Base-by-base conservation (phyloP, 2,888 invertebrate species). In the Cephalotes varians region DNA sequence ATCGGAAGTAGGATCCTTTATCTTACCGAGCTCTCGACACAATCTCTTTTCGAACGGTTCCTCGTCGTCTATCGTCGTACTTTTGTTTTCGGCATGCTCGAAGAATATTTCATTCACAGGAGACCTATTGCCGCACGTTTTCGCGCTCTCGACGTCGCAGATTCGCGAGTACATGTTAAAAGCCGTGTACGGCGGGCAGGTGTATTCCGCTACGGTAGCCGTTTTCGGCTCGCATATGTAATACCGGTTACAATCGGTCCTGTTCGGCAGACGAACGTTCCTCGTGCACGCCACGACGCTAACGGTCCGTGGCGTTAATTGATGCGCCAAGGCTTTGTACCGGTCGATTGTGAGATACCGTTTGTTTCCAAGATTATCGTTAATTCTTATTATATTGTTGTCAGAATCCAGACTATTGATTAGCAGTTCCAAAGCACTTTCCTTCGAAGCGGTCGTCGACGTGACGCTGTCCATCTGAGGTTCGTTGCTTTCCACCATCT, bases 201-300 rank as follows among this genome's bases (percentile, higher is more conserved):
- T 92, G 87, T 95, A 95, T 25, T 95, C 94, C 6, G 94, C 88
- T 0, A 95, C 92, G 44, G 92, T 93, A 9, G 95, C 94, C 71
- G 94, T 94, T 84, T 93, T 94, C 37, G 94, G 94, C 86, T 95
- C 95, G 87, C 95, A 95, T 0, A 95, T 95, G 85, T 95, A 95
- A 85, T 95, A 95, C 40, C 93, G 95, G 1, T 93, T 94, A 83
- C 95, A 95, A 76, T 95, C 95, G 0, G 95, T 95, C n/a, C 83
- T 87, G 88, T 95, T 95, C 1, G 95, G 93, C 51, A 95, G 94
- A 1, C 95, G 93, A 5, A 95, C 91, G 0, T 95, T 95, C 10
- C 93, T 86, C 28, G 94, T 93, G 81, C 95, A 95, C 7, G 95
- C 94, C 54, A 95, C 92, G 3, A 95, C 90, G 86, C 94, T 94